Base-by-base conservation (phyloP, 2,113 vertebrate species). In the Conger conger region DNA sequence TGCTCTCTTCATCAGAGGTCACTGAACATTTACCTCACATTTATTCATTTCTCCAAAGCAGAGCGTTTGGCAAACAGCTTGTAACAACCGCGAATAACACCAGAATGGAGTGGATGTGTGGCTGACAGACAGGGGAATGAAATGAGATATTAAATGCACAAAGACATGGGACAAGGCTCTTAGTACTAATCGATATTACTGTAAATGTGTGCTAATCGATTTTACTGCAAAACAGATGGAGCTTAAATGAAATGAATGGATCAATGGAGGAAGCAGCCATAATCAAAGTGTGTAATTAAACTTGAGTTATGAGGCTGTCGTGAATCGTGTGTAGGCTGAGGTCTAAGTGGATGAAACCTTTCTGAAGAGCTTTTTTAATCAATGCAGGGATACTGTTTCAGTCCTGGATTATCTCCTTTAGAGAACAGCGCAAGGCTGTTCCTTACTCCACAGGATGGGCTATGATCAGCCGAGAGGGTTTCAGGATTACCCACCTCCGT, bases 171-270 rank as follows among this genome's bases (percentile, higher is more conserved):
- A 50, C 45, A 50, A 50, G 45, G 45, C 45, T 50, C 45, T 50
- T 50, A 50, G 45, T 50, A 50, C 45, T 50, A 50, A 50, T 50
- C 45, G 15, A 13, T 50, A 15, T 50, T 50, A 11, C 45, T 50
- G 45, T 50, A 7, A 15, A 50, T 50, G 11, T 50, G 45, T 50
- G 45, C 45, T 11, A 23, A 80, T 30, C 45, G n/a, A 80, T n/a
- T 45, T 80, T 45, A 45, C 79, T 80, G 79, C 38, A 80, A 50
- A 45, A 7, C 79, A 38, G 79, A 42, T 80, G 38, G 38, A 80
- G 38, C 42, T 45, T 42, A 80, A 42, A 79, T 79, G 37, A 79
- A 80, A 80, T 50, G 5, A 80, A 80, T 80, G 79, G 30, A 80
- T 11, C 7, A 76, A 76, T 17, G 27, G 4, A 45, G 50, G 40